These are phyloP conservation scores for Nylanderia fulva DNA, from an alignment of 1,140 invertebrate species.

Conservation along the genomic window DNA sequence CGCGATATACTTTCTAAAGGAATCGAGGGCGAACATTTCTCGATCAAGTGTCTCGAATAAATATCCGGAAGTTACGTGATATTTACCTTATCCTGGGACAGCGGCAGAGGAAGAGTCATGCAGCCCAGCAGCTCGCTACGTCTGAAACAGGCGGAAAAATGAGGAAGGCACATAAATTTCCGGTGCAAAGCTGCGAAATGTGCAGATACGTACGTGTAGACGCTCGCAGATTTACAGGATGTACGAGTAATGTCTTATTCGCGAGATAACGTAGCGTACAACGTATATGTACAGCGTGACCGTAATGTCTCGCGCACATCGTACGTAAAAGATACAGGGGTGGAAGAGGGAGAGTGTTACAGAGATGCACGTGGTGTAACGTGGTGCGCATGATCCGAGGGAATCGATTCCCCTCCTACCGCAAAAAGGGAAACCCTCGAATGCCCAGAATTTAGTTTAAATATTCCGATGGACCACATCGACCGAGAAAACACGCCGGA, in stretches of 20 bases:
- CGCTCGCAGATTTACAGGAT: neutral
- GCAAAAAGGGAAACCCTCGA: conserved; percentile 59
- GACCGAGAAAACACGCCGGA: conserved; percentile 18
- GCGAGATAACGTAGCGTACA: neutral
- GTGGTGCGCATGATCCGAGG: conserved; percentile 79
- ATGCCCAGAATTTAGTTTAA: conserved; percentile 71
- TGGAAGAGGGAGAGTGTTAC: neutral
- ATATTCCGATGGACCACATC: conserved; percentile 58
- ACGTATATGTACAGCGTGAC: conserved; percentile 23
- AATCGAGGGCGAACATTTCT: conserved; percentile 10
- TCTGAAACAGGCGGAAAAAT: conserved; percentile 84
- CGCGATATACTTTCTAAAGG: neutral
- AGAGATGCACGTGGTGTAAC: conserved; percentile 78
- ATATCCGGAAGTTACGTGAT: conserved; percentile 1
- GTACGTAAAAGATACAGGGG: conserved; percentile 21
- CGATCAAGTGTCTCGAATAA: conserved; percentile 24
- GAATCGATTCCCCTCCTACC: conserved; percentile 83
- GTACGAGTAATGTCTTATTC: neutral
- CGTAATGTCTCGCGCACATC: conserved; percentile 44
- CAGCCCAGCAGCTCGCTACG: conserved; percentile 89
- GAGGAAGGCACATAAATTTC: conserved; percentile 56
- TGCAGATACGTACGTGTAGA: neutral
- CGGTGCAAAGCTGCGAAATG: neutral
- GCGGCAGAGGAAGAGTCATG: conserved; percentile 89
- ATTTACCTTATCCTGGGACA: conserved; percentile 88